Percentiles rank a stretch among this genome's conserved stretches.
Conservation (phyloP, 2,888 invertebrate genomes). For the Prostheceraeus crozeri region DNA sequence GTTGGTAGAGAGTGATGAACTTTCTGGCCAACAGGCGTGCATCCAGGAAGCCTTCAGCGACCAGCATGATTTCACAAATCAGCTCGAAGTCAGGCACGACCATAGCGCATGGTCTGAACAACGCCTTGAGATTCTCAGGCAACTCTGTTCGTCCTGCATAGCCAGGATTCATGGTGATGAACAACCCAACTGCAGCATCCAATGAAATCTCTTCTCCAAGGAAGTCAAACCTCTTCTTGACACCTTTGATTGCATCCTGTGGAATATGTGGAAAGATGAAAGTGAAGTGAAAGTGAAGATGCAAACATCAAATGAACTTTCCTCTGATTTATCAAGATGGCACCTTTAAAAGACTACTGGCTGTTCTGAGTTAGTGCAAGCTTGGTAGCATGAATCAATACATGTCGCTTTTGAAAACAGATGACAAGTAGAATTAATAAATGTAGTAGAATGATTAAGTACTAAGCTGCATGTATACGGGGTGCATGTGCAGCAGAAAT, state of each 20-base stretch:
- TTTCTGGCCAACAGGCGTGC: constrained; percentile 83
- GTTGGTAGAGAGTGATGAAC: constrained; percentile 85
- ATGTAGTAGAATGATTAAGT: no score
- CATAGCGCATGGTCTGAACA: constrained; percentile 82
- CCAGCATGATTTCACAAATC: constrained; percentile 95
- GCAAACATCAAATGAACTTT: no score
- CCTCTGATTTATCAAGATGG: no score
- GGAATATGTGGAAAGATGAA: no score
- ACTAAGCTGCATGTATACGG: no score
- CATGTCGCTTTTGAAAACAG: no score
- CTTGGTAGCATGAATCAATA: no score
- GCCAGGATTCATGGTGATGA: constrained; percentile 89
- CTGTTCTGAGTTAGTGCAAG: no score
- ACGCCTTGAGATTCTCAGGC: constrained; percentile 57
- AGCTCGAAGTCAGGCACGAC: constrained; percentile 92
- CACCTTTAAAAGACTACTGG: no score
- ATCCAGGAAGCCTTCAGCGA: constrained; percentile 92
- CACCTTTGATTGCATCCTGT: constrained; percentile 76
- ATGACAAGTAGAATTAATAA: no score
- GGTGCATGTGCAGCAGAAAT: no score
- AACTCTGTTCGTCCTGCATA: constrained; percentile 73
- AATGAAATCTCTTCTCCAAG: constrained; percentile 83
- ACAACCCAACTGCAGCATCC: constrained; percentile 79
- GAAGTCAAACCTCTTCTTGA: constrained; percentile 78
- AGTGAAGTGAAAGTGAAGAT: no score